Evolutionary conservation across 2,888 invertebrate genomes (phyloP).

Genomic region (Drosophila meridionalis): DNA sequence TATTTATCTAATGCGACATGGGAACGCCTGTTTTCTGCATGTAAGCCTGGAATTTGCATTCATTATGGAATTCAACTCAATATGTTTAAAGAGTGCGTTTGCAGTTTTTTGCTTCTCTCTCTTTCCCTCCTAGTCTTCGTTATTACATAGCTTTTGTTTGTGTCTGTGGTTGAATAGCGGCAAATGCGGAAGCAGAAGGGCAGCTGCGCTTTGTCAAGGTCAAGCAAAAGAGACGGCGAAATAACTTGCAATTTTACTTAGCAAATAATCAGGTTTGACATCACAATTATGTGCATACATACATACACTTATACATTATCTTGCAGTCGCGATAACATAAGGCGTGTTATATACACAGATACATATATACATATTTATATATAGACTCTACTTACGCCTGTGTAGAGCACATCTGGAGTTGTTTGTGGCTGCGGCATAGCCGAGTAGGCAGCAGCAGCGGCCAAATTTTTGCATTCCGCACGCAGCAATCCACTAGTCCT

Average conservation of each 20-base stretch:
- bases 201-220: slow-evolving; percentile 46
- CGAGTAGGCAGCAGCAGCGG: slow-evolving; percentile 84
- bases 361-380: background rate
- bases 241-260: background rate
- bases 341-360: background rate
- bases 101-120: background rate
- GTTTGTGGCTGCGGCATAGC: slow-evolving; percentile 88
- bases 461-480: slow-evolving; percentile 55
- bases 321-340: slow-evolving; percentile 12
- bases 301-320: background rate
- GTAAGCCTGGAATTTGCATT: slow-evolving; percentile 15
- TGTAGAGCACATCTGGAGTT: slow-evolving; percentile 91
- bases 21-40: slow-evolving; percentile 4
- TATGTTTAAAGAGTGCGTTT: slow-evolving; percentile 3
- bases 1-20: slow-evolving; percentile 16
- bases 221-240: slow-evolving; percentile 20
- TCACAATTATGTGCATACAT: background rate
- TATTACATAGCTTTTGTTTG: slow-evolving; percentile 1
- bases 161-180: background rate
- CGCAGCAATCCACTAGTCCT: slow-evolving; percentile 64
- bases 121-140: background rate
- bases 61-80: slow-evolving; percentile 22
- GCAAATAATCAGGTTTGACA: background rate
- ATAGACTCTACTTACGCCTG: slow-evolving; percentile 88
- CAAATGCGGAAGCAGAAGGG: slow-evolving; percentile 9